Base-by-base conservation (phyloP, 2,797 vertebrate species). In the Hydrocynus forskahlii region DNA sequence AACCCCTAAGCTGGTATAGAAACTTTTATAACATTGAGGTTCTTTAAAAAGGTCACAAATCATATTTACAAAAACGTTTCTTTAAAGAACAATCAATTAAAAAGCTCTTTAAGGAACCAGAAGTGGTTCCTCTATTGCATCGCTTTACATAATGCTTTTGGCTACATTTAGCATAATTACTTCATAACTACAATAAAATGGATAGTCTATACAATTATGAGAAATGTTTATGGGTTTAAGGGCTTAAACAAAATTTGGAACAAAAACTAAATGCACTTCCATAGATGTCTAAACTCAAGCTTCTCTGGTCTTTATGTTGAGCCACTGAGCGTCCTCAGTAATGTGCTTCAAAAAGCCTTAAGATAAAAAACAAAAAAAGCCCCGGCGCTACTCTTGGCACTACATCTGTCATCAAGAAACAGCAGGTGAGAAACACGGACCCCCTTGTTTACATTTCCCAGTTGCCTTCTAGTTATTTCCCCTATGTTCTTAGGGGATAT, bases 331-430 rank as follows among this genome's bases (percentile, higher is more conserved):
- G n/a, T 29, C 63, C 64, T 75, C 29, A 60, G 48, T 71, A 52
- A 75, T 67, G 40, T 67, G 54, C 67, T 78, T 75, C 73, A 80
- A 78, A 85, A 69, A 68, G 40, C 55, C 75, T 21, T 54, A 35
- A 21, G 55, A 75, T 70, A 43, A 29, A 29, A 29, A 60, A 71
- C 69, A 43, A 52, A 60, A 71, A 74, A 43, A 52, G 23, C 16
- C 13, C 35, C 40, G 72, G 38, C n/a, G 23, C 40, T 69, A 21
- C 63, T 17, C 48, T 63, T 82, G 83, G 76, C 80, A 73, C 73
- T 29, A 72, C 43, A 80, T 80, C 67, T 74, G 77, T 80, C 80
- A 76, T 76, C 21, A 68, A 45, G 40, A 67, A 76, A 80, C 59
- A 79, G 73, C 78, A 76, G 78, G 74, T 70, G 72, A 23, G 54